Percentiles rank a stretch among this genome's conserved stretches.
These are phyloP conservation scores for Terrapene triunguis DNA, from an alignment of 2,113 vertebrate species.

Conservation along the genomic window DNA sequence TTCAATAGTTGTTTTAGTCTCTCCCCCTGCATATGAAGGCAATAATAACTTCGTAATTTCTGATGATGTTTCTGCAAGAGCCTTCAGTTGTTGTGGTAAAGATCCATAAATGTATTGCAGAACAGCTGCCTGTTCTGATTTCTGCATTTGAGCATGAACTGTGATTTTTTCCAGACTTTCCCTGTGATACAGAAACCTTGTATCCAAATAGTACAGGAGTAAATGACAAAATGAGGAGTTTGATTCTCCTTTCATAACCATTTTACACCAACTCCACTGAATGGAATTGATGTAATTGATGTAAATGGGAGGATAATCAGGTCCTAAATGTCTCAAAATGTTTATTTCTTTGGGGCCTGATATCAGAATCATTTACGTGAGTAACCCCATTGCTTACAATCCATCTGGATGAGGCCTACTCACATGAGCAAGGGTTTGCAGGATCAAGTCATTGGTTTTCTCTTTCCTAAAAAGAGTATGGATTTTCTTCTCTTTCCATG, in stretches of 20 bases:
- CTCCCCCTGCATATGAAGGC: conserved; percentile 2
- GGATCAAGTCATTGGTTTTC: neutral
- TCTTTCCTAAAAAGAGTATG: neutral
- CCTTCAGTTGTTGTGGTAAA: neutral
- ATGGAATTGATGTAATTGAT: neutral
- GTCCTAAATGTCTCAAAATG: neutral
- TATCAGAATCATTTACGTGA: neutral
- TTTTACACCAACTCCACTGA: neutral
- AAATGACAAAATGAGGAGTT: neutral
- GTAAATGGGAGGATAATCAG: neutral
- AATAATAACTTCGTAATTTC: neutral
- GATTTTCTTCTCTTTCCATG: neutral
- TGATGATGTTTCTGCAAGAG: conserved; percentile 29
- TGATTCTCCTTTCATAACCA: rapidly evolving
- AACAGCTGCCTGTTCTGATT: neutral
- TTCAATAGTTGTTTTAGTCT: neutral
- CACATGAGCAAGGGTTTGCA: neutral
- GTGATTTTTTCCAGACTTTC: neutral
- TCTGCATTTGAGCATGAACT: conserved; percentile 36
- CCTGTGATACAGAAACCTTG: neutral
- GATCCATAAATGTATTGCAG: neutral
- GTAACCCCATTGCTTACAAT: neutral
- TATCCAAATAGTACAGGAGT: neutral
- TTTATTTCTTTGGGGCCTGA: neutral
- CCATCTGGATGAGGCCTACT: neutral